Base-by-base conservation (phyloP, 2,113 vertebrate species). In the Hiodon tergisus region DNA sequence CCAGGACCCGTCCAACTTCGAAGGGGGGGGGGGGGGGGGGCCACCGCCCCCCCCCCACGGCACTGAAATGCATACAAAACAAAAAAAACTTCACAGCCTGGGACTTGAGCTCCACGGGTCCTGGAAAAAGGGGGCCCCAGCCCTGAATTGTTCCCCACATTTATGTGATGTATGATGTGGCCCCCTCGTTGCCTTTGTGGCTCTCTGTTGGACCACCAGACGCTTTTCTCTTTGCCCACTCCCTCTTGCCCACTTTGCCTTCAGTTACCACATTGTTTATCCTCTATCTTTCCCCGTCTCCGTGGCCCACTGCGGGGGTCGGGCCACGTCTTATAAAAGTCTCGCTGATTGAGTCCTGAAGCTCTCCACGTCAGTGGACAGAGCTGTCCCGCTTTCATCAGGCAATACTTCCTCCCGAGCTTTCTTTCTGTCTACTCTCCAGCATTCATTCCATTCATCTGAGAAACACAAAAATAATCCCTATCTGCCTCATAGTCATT, bases 1-100 rank as follows among this genome's bases (percentile, higher is more conserved):
- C 81, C 82, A 85, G 79, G 80, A 80, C 82, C 82, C 76, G 50
- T 69, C 54, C 71, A 61, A 54, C 59, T 11, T 4, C 13, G 51
- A 61, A 62, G 66, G n/a, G 17, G 31, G 60, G 61, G 66, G n/a
- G 17, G 31, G 60, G 60, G 52, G 74, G n/a, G n/a, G n/a, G n/a
- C n/a, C n/a, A n/a, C n/a, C n/a, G n/a, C n/a, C n/a, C n/a, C n/a
- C n/a, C n/a, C n/a, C n/a, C 58, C 79, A 68, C 54, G 31, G 54
- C 63, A 68, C 57, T 67, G 65, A 75, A 68, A 75, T n/a, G 13
- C 65, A 59, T 54, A 75, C 14, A 74, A 73, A 67, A 57, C 68
- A 74, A 10, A 83, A 78, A 72, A 74, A 72, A 55, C 65, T 67
- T 71, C 72, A 63, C 77, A 78, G 74, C 79, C 75, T 67, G 54